These are phyloP conservation scores for Mustela nigripes DNA, from an alignment of 2,113 vertebrate genomes.

Conservation along the genomic window DNA sequence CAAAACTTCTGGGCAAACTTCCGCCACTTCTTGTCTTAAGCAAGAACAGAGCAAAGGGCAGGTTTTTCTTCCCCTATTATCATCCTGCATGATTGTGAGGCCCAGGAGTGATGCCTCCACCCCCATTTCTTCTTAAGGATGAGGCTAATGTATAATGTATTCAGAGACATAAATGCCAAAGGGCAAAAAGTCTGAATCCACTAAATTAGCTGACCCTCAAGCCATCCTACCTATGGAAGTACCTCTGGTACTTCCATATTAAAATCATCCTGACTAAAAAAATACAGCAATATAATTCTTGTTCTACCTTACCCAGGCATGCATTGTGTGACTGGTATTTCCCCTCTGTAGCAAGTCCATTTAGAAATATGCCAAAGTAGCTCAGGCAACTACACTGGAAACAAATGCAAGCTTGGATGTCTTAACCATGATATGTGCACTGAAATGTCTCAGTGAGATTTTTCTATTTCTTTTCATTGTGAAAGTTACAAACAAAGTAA, in stretches of 20 bases:
- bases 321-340: neutral
- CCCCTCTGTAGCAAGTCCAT: neutral
- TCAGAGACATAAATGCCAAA: slow-evolving; percentile 34
- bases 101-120: neutral
- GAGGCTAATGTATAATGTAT: neutral
- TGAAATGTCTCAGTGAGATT: neutral
- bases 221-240: neutral
- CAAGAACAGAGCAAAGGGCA: neutral
- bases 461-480: neutral
- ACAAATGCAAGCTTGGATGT: neutral
- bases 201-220: neutral
- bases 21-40: neutral
- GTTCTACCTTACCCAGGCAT: neutral
- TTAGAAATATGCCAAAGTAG: neutral
- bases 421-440: neutral
- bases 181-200: neutral
- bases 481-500: slow-evolving; percentile 19
- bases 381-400: neutral
- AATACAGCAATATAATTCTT: neutral
- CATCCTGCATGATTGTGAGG: neutral
- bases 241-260: neutral
- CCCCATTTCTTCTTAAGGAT: neutral
- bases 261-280: slow-evolving; percentile 9
- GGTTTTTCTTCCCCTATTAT: neutral
- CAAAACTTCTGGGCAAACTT: neutral